Percentiles rank a stretch among this genome's conserved stretches.
Evolutionary conservation across 1,140 invertebrate genomes (phyloP).

Genomic region (Zaprionus kolodkinae): DNA sequence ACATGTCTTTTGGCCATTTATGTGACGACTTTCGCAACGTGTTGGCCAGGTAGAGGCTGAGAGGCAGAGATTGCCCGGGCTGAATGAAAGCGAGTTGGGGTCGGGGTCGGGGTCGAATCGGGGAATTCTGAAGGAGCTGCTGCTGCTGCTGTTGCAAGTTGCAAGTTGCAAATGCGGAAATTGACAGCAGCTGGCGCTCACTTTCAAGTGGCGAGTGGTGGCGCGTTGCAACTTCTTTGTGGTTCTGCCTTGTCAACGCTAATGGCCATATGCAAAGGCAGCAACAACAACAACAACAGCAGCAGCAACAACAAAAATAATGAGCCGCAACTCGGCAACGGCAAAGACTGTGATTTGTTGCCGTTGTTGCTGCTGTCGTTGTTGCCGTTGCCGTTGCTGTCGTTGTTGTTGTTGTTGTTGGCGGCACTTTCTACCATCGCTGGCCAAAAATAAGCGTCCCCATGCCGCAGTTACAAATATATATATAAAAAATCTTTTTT

Average conservation of each 20-base stretch:
- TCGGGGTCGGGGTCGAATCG: constrained; percentile 22
- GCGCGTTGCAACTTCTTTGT: constrained; percentile 60
- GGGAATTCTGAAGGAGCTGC: constrained; percentile 48
- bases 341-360: constrained; percentile 55
- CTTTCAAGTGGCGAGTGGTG: constrained; percentile 66
- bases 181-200: constrained; percentile 73
- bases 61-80: background rate
- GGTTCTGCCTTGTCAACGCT: constrained; percentile 79
- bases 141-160: constrained; percentile 3
- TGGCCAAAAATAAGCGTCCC: constrained; percentile 77
- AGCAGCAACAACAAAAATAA: constrained; percentile 55
- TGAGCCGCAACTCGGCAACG: constrained; percentile 66
- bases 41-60: background rate
- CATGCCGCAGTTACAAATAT: constrained; percentile 64
- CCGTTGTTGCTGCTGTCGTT: constrained; percentile 46
- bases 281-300: constrained; percentile 32
- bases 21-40: constrained; percentile 72
- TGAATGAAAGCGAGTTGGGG: constrained; percentile 66
- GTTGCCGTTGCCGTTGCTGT: constrained; percentile 39
- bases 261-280: constrained; percentile 76
- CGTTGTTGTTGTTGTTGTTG: constrained; percentile 38
- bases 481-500: constrained; percentile 25
- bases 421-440: constrained; percentile 74
- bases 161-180: constrained; percentile 62
- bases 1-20: constrained; percentile 60